Evolutionary conservation across 2,797 vertebrate genomes (phyloP), one percentile per base, ranked within the genome.

Genomic region (Carapus acus): DNA sequence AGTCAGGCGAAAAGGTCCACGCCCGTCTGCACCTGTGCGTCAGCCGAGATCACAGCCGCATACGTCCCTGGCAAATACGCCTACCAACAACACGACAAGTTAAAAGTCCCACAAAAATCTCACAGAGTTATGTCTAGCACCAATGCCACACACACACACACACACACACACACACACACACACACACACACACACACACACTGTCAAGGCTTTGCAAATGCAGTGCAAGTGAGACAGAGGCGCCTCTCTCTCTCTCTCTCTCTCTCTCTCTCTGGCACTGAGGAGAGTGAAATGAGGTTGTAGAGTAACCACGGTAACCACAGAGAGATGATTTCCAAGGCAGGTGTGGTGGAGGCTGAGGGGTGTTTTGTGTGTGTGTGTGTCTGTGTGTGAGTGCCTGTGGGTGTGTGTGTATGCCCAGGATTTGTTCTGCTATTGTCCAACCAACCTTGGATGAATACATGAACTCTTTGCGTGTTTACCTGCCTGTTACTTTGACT

Each of bases 281-380:
- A 73, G 50, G 18, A 47, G 66, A 64, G 45, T 54, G 52, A 66
- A 62, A 79, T 77, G 65, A 74, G 67, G 62, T 67, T 79, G 63
- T 67, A 68, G 70, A 58, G 80, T 83, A 69, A 79, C 80, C 76
- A 82, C 72, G 80, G 80, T 54, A 80, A 83, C 82, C 4, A 43
- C 23, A 55, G 61, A 62, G 59, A 45, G 51, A 59, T 41, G 43
- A 16, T 20, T 69, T 71, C 50, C 57, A 56, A 54, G 43, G 70
- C 54, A 74, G 63, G 50, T 55, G 65, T 38, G 56, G 57, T n/a
- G n/a, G n/a, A n/a, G n/a, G n/a, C n/a, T n/a, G n/a, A n/a, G n/a
- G n/a, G n/a, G n/a, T n/a, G n/a, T n/a, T n/a, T n/a, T n/a, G n/a
- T n/a, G n/a, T n/a, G n/a, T n/a, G n/a, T n/a, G n/a, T n/a, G n/a